A percentile compares a stretch with the other conserved stretches of the same genome.
phyloP scores from a whole-genome alignment of 2,113 vertebrate species.

The Cyphomyrus discorhynchus region DNA sequence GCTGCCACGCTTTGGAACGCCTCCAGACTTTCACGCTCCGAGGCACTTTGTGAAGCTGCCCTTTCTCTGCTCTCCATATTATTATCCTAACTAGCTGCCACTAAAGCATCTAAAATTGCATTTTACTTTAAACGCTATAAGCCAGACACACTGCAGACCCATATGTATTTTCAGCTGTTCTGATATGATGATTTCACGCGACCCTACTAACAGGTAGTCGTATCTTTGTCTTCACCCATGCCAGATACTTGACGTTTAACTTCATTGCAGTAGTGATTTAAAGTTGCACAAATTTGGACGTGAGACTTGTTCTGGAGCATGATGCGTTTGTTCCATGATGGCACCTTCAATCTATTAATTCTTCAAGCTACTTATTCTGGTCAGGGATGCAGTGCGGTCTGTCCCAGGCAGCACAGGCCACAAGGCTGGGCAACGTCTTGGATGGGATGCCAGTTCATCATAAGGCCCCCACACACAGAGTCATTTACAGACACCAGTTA shows the following conservation, averaged over 20 bases:
- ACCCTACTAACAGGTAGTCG: neutral
- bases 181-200: neutral
- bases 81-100: neutral
- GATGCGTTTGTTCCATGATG: neutral
- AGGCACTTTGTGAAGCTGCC: neutral
- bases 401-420: neutral
- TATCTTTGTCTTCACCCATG: neutral
- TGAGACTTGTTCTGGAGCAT: neutral
- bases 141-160: neutral
- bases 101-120: neutral
- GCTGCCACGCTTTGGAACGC: neutral
- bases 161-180: neutral
- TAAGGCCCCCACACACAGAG: neutral
- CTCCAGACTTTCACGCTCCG: neutral
- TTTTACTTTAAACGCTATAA: neutral
- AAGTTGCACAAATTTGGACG: neutral
- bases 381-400: neutral
- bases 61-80: neutral
- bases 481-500: neutral
- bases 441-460: neutral
- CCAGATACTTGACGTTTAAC: neutral
- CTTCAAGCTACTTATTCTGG: neutral
- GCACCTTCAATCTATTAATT: neutral
- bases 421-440: neutral
- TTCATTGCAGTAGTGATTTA: neutral